Evolutionary conservation across 2,113 vertebrate species (phyloP), one percentile per base, ranked within the genome.

Genomic region (Chamaetylas fuelleborni): DNA sequence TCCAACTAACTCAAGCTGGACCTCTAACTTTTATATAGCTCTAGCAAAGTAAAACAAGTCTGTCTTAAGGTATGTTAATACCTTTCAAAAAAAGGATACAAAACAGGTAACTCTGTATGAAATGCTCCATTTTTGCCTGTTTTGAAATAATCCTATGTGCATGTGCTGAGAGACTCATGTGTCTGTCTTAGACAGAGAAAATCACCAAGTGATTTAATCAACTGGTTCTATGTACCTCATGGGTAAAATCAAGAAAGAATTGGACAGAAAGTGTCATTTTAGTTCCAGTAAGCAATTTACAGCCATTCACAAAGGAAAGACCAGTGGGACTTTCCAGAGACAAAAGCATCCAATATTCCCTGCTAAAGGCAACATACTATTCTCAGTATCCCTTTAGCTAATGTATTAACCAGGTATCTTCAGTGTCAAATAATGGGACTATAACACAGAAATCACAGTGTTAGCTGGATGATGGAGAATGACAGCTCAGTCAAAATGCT

Each of bases 301-400:
- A 96, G 47, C 67, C 71, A 73, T 92, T 97, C 88, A 74, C 88
- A 89, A 86, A 96, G 93, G 95, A 97, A 98, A 97, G 76, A 62
- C 93, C 94, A 67, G 47, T 79, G 93, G 92, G 94, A 90, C 81
- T 88, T 86, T 90, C 91, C 86, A 93, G 92, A 97, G 86, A 40
- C 70, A 47, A 71, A 25, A 76, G 42, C 42, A 84, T 92, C 53
- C 64, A 81, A 69, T 90, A 87, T 61, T 64, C 81, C 42, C 26
- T 22, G 19, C 64, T 90, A 78, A 81, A 90, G 76, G 85, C 12
- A 2, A 19, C 26, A 36, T 51, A 36, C 36, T 88, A 8, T 91
- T 81, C 77, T 90, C 90, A 82, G 40, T 28, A 81, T 92, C 36
- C 76, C 43, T 82, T 93, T 80, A 74, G n/a, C 53, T 87, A 67